Conservation (phyloP, 2,797 vertebrate species). For the Saxicola maurus region DNA sequence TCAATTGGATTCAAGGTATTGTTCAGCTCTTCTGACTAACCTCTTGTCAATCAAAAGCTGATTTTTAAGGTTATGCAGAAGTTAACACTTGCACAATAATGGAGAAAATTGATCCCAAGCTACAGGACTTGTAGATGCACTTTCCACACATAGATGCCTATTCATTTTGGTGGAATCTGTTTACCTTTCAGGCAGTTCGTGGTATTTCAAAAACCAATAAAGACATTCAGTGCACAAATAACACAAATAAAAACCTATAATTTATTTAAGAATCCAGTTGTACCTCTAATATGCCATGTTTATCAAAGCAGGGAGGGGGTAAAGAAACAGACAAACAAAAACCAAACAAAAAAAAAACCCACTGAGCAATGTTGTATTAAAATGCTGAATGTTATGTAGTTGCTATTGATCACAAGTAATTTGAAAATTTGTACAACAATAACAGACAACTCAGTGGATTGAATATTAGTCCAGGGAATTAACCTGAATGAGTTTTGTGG, state of each 20-base stretch:
- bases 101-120: not conserved
- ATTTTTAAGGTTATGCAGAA: not conserved
- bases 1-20: not conserved
- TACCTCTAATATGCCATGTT: not conserved
- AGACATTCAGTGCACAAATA: not conserved
- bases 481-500: not conserved
- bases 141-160: not conserved
- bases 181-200: not conserved
- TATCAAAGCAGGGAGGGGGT: not conserved
- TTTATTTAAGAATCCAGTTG: not conserved
- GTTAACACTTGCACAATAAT: not conserved
- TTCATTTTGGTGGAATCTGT: not conserved
- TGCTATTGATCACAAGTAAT: not conserved
- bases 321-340: not conserved
- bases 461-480: not conserved
- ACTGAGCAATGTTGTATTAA: not conserved
- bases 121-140: not conserved
- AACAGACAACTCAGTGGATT: not conserved
- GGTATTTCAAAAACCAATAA: not conserved
- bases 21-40: not conserved
- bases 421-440: not conserved
- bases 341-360: accelerated
- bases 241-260: not conserved
- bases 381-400: not conserved
- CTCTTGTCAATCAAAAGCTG: not conserved